Base-by-base conservation (phyloP, 2,797 vertebrate species). In the Staurois parvus region DNA sequence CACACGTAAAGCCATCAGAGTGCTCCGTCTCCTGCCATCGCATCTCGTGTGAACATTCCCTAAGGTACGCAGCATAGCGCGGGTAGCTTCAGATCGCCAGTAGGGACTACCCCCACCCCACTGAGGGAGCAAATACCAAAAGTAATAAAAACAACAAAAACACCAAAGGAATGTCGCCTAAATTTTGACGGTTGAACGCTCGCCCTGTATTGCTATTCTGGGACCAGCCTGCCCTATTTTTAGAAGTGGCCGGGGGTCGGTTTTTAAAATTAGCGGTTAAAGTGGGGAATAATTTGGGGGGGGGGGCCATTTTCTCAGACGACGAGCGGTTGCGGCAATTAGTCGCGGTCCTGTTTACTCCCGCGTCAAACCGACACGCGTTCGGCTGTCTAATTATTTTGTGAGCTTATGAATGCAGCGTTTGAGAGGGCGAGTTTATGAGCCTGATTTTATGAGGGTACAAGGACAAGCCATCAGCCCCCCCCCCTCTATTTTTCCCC, bases 331-430 rank as follows among this genome's bases (percentile, higher is more conserved):
- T n/a, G 19, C 10, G 34, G 56, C 62, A 24, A 32, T 79, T 68
- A 48, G 42, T 69, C 67, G 78, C 52, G 48, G 48, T 40, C 6
- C 29, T 84, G 32, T 76, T 62, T 59, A 59, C 74, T 21, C 42
- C 67, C 11, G 3, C 9, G 66, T 45, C 37, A 21, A 30, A 40
- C 24, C 11, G 84, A 72, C 76, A 79, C 76, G 76, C 42, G 48
- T 64, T 69, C 12, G 4, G 26, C 52, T 59, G 69, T 30, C 59
- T 73, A 85, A 85, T 79, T 67, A 85, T 79, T 74, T 48, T 26
- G 26, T 19, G 30, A 80, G 62, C 30, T 10, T 69, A 85, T 80
- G 77, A 85, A 85, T 85, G 84, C 73, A 30, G 42, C 48, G 7
- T 80, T 85, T 56, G 29, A 75, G 59, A 67, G n/a, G 48, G 45